A percentile compares a stretch with the other conserved stretches of the same genome.
Evolutionary conservation across 2,888 invertebrate species (phyloP).

Genomic region (Nephrotoma guestfalica): DNA sequence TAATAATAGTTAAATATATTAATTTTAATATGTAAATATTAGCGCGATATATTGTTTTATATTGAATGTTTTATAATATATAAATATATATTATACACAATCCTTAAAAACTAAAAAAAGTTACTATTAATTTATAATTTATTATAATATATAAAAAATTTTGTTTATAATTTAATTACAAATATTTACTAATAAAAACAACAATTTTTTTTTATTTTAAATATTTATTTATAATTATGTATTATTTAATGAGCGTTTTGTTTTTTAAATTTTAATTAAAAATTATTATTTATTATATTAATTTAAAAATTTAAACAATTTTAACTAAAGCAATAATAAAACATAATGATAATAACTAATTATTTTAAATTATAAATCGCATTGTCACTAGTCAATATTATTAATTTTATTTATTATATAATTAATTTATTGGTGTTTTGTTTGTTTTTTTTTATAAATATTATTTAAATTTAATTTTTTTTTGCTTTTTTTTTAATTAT

Average conservation of each 20-base stretch:
- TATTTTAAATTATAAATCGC: background rate
- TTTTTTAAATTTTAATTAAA: background rate
- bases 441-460: background rate
- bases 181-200: background rate
- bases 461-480: slow-evolving; percentile 2
- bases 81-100: background rate
- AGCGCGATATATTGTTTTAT: background rate
- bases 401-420: background rate
- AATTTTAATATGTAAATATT: background rate
- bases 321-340: background rate
- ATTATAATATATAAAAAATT: background rate
- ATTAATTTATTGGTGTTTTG: slow-evolving; percentile 2
- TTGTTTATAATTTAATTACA: background rate
- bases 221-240: background rate
- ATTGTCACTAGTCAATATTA: background rate
- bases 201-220: background rate
- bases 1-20: background rate
- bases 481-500: background rate
- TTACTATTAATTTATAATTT: background rate
- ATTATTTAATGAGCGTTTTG: background rate
- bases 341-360: background rate
- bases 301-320: background rate
- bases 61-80: background rate
- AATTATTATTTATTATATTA: background rate
- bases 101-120: background rate